Evolutionary conservation across 2,888 invertebrate species (phyloP).

Genomic region (Drosophila demipolita): DNA sequence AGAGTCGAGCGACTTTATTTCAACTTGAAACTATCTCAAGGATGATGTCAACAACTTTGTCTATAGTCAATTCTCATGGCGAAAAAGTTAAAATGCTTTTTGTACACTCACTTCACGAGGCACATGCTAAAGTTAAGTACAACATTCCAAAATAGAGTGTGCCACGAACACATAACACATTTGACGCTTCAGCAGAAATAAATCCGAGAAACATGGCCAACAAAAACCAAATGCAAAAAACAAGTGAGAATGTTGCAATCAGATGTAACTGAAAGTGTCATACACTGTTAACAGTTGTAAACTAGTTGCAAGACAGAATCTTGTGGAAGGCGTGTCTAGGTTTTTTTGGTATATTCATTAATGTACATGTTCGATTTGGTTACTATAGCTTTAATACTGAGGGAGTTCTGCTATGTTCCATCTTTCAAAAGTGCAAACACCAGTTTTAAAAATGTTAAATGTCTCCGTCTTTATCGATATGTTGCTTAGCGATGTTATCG

Average conservation of each 20-base stretch:
- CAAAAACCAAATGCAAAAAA: neutral
- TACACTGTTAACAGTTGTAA: neutral
- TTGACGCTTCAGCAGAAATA: slow-evolving; percentile 50
- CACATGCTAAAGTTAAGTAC: neutral
- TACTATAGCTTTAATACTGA: neutral
- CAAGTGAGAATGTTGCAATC: neutral
- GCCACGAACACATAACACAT: slow-evolving; percentile 35
- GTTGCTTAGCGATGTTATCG: neutral
- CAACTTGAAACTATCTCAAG: neutral
- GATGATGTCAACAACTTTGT: neutral
- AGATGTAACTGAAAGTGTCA: neutral
- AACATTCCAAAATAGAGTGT: slow-evolving; percentile 15
- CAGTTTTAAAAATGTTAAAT: neutral
- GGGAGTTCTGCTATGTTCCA: neutral
- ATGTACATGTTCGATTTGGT: neutral
- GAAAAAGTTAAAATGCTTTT: neutral
- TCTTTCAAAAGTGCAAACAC: neutral
- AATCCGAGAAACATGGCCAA: slow-evolving; percentile 12
- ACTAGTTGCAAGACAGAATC: neutral
- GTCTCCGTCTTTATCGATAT: neutral
- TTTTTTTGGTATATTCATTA: neutral
- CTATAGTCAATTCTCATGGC: neutral
- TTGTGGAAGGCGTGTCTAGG: neutral
- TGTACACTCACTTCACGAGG: neutral
- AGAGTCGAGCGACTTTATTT: neutral